These are phyloP conservation scores for Drosophila busckii DNA, from an alignment of 1,140 invertebrate genomes.

Conservation along the genomic window DNA sequence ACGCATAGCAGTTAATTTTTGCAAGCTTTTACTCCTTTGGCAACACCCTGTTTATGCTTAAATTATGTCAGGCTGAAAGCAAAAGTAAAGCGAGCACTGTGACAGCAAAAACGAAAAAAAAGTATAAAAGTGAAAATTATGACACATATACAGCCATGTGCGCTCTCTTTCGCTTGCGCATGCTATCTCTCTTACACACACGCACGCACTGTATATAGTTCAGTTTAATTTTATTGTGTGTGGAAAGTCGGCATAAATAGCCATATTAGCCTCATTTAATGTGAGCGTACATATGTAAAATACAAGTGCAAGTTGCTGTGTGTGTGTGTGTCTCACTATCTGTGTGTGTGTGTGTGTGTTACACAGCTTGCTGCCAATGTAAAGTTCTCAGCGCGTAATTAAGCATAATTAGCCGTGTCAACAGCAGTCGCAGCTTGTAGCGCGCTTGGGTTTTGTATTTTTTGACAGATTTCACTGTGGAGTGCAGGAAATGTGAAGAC, in stretches of 20 bases:
- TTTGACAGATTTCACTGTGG: conserved; percentile 68
- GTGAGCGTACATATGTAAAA: conserved; percentile 5
- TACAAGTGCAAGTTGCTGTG: neutral
- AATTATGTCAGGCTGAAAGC: conserved; percentile 63
- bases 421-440: conserved; percentile 24
- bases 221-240: conserved; percentile 1
- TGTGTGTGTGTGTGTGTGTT: conserved; percentile 14
- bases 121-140: conserved; percentile 70
- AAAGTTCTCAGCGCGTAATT: conserved; percentile 63
- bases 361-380: conserved; percentile 44
- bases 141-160: conserved; percentile 30
- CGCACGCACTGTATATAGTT: neutral
- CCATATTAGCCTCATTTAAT: conserved; percentile 70
- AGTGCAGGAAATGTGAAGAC: conserved; percentile 65
- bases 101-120: conserved; percentile 32
- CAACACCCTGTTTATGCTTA: too few relatives aligned
- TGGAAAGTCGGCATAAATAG: conserved; percentile 56
- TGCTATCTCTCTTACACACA: neutral
- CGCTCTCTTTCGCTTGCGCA: neutral
- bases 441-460: conserved; percentile 45
- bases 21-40: too few relatives aligned
- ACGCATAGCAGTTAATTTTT: too few relatives aligned
- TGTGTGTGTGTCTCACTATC: neutral
- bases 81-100: conserved; percentile 44
- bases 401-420: conserved; percentile 68